These are phyloP conservation scores for Acanthosepion lycidas DNA, from an alignment of 2,888 invertebrate genomes.

Conservation along the genomic window DNA sequence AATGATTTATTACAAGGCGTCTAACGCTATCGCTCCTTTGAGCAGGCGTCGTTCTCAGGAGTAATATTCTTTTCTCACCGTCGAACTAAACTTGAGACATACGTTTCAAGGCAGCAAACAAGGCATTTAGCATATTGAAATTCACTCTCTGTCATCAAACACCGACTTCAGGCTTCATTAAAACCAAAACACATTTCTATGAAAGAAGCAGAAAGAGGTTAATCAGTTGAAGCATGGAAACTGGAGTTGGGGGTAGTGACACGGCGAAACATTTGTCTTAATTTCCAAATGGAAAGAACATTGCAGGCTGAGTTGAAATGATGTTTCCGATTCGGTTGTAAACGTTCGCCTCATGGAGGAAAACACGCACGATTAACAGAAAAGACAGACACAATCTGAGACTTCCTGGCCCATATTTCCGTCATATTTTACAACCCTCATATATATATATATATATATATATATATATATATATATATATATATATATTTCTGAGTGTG, in stretches of 20 bases:
- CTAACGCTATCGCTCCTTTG: not conserved
- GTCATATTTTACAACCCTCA: too few species aligned
- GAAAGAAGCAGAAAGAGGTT: not conserved
- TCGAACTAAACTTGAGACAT: not conserved
- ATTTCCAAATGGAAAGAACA: not conserved
- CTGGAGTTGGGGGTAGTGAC: not conserved
- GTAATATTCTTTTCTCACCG: not conserved
- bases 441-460: too few species aligned
- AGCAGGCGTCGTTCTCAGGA: not conserved
- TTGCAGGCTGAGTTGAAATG: not conserved
- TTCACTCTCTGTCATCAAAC: constrained; percentile 33
- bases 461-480: too few species aligned
- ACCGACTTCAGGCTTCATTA: constrained; percentile 8
- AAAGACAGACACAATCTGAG: not conserved
- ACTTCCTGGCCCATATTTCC: too few species aligned
- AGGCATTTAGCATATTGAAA: not conserved
- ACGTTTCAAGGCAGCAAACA: not conserved
- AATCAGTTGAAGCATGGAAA: not conserved
- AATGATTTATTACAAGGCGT: too few species aligned
- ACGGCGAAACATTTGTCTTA: not conserved
- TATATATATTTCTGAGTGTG: too few species aligned
- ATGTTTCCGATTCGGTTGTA: not conserved
- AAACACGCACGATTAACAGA: not conserved
- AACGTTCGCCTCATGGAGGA: not conserved
- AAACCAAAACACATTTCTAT: not conserved